Conservation (phyloP, 2,888 invertebrate species). For the Phyto melanocephala region DNA sequence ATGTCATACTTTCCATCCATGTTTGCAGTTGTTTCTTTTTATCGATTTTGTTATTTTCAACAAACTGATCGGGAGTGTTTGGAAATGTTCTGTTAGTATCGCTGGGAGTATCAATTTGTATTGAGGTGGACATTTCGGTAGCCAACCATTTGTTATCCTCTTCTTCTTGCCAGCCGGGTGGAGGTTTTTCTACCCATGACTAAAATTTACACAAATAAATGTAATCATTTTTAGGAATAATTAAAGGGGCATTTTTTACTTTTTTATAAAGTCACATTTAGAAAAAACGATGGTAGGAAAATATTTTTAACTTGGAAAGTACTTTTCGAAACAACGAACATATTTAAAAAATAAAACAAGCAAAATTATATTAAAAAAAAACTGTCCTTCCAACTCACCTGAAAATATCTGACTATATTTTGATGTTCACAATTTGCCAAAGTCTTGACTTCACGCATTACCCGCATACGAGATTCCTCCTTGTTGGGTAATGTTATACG, state of each 20-base stretch:
- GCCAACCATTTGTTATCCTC: slow-evolving; percentile 82
- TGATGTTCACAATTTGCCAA: slow-evolving; percentile 96
- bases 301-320: too few relatives aligned
- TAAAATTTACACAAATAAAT: slow-evolving; percentile 73
- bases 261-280: too few relatives aligned
- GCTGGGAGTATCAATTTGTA: slow-evolving; percentile 77
- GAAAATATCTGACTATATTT: slow-evolving; percentile 93
- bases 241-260: too few relatives aligned
- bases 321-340: too few relatives aligned
- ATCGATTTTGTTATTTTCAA: slow-evolving; percentile 60
- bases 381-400: slow-evolving; percentile 67
- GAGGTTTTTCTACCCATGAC: slow-evolving; percentile 97
- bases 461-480: slow-evolving; percentile 89
- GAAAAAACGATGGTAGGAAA: too few relatives aligned
- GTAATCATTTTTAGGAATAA: too few relatives aligned
- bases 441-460: slow-evolving; percentile 96
- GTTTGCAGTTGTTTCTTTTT: slow-evolving; percentile 70
- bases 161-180: slow-evolving; percentile 90
- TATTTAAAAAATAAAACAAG: neutral
- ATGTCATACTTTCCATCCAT: slow-evolving; percentile 73
- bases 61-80: slow-evolving; percentile 66
- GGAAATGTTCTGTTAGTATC: slow-evolving; percentile 65
- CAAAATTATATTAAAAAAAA: neutral
- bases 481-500: slow-evolving; percentile 93
- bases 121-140: slow-evolving; percentile 76